Conservation (phyloP, 2,888 invertebrate species). For the Yponomeuta malinellus region DNA sequence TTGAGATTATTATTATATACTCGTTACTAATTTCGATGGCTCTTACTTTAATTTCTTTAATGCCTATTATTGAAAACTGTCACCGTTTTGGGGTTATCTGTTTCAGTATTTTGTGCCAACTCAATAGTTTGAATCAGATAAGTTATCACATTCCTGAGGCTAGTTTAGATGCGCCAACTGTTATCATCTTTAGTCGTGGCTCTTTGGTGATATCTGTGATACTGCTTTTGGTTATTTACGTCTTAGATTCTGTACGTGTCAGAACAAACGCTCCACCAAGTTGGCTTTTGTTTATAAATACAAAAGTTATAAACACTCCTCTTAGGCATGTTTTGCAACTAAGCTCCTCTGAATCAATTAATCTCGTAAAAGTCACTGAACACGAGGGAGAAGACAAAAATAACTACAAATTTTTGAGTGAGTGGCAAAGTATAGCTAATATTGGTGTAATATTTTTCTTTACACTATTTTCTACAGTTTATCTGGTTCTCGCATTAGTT, state of each 20-base stretch:
- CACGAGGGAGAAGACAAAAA: neutral
- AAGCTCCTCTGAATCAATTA: neutral
- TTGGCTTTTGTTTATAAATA: neutral
- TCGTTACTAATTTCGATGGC: neutral
- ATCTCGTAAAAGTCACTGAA: neutral
- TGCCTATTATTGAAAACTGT: neutral
- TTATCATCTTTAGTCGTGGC: neutral
- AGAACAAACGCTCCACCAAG: neutral
- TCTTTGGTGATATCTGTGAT: neutral
- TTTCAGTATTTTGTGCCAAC: neutral
- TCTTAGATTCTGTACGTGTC: neutral
- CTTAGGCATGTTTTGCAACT: neutral
- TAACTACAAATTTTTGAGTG: neutral
- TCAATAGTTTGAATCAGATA: neutral
- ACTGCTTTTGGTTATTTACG: neutral
- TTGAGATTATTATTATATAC: neutral
- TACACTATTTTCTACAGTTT: neutral
- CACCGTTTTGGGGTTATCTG: neutral
- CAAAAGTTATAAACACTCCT: neutral
- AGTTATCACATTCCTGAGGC: constrained; percentile 16
- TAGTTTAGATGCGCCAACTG: neutral
- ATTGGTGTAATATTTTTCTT: neutral
- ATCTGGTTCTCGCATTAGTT: neutral
- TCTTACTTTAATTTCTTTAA: neutral
- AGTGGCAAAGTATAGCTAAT: neutral